Percentiles rank a stretch among this genome's conserved stretches.
Conservation (phyloP, 53 echinoderm and acorn worm species). For the Temnopleurus reevesii region DNA sequence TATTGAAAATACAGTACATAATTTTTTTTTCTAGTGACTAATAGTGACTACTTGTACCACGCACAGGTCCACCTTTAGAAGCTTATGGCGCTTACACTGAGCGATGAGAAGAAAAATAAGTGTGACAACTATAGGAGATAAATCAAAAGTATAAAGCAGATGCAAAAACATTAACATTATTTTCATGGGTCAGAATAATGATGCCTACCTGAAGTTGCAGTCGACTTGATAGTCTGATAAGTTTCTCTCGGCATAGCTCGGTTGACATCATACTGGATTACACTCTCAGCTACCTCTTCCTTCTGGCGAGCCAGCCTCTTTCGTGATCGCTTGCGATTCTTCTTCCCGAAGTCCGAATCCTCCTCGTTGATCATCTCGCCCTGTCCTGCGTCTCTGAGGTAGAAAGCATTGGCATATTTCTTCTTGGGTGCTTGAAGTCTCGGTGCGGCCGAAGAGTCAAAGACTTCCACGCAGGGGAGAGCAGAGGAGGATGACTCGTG, state of each 20-base stretch:
- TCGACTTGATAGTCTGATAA: not conserved
- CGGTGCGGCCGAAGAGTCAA: not conserved
- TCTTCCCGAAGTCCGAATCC: conserved; percentile 46
- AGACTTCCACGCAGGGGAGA: conserved; percentile 5
- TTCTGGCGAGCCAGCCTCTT: conserved; percentile 6
- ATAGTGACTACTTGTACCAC: too few species aligned
- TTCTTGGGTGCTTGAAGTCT: not conserved
- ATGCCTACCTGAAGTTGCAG: conserved; percentile 17
- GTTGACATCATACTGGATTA: conserved; percentile 44
- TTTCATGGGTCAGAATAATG: not conserved
- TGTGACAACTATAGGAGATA: too few species aligned
- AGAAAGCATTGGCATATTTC: conserved; percentile 16
- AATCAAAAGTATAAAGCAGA: too few species aligned
- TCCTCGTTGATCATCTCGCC: not conserved
- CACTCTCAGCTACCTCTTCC: not conserved
- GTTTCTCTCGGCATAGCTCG: conserved; percentile 25
- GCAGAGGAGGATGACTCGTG: not conserved
- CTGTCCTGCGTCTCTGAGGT: not conserved
- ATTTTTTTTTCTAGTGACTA: too few species aligned
- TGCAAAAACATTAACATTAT: not conserved
- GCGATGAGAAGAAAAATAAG: too few species aligned
- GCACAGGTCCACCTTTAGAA: too few species aligned
- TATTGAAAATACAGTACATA: too few species aligned
- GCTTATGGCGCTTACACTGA: too few species aligned
- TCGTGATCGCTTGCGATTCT: conserved; percentile 33